Evolutionary conservation across 2,797 vertebrate genomes (phyloP), one percentile per base, ranked within the genome.

Genomic region (Spondyliosoma cantharus): DNA sequence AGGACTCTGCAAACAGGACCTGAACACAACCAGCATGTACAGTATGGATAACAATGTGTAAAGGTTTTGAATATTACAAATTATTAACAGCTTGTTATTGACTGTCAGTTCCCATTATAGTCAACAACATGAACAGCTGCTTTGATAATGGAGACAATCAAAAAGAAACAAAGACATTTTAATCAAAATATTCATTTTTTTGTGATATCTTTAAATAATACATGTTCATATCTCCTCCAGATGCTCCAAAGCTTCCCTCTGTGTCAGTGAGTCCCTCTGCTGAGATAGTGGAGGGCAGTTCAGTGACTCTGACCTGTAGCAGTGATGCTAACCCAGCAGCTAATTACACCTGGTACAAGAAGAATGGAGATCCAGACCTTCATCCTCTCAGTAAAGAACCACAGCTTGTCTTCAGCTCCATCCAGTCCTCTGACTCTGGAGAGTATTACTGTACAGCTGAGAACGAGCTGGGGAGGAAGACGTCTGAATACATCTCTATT

Each of bases 281-380:
- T 46, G 45, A 46, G 4, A 46, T 46, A 46, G 15, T 17, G 65
- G 62, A 84, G 76, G 69, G 25, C 27, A 49, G 15, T 20, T 62
- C 43, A 32, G 57, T 82, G 32, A 72, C 8, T 71, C 80, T 87
- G 62, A 82, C 61, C 71, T 87, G 85, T 42, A 83, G 74, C 70
- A 81, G 48, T 83, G 77, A 78, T 53, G 83, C 76, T 61, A 81
- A 81, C 74, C 74, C 83, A 71, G 29, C 74, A 50, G 58, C 22
- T 48, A 54, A 11, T 0, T 80, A 74, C 15, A 64, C 49, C 67
- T 82, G 82, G 83, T 74, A 78, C 78, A 84, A 68, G 22, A 0
- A 58, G 2, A 43, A 66, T 16, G 37, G 16, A 24, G 2, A 8
- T 37, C 9, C 37, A 37, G 37, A 37, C 1, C 3, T n/a, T n/a